A percentile compares a stretch with the other conserved stretches of the same genome.
These are phyloP conservation scores for Phoenicopterus ruber DNA, from an alignment of 2,113 vertebrate genomes.

Conservation along the genomic window DNA sequence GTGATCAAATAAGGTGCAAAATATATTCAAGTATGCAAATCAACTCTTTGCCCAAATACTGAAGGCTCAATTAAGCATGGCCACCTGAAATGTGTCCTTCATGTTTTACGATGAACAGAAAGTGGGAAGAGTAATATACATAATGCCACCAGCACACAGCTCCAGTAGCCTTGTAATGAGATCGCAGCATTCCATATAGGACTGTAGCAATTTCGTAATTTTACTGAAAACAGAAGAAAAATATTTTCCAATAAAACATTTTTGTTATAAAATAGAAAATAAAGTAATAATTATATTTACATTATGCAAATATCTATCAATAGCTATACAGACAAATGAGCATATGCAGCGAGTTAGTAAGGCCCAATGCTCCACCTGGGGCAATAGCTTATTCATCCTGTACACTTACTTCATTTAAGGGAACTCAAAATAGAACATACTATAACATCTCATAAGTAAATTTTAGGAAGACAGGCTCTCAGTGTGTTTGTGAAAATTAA, in stretches of 20 bases:
- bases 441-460: background rate
- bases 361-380: background rate
- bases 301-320: background rate
- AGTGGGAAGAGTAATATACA: background rate
- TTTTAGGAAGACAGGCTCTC: background rate
- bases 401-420: background rate
- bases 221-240: background rate
- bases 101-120: background rate
- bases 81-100: background rate
- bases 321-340: background rate
- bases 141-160: background rate
- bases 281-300: background rate
- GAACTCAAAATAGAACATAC: background rate
- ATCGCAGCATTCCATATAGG: background rate
- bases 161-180: background rate
- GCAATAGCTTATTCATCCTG: background rate
- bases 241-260: background rate
- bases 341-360: background rate
- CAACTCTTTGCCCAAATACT: background rate
- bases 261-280: background rate
- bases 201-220: background rate
- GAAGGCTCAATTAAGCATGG: background rate
- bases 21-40: constrained; percentile 12
- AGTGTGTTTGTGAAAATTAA: background rate
- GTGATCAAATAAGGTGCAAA: background rate